Conservation (phyloP, 2,797 vertebrate species). For the Potorous gilbertii region DNA sequence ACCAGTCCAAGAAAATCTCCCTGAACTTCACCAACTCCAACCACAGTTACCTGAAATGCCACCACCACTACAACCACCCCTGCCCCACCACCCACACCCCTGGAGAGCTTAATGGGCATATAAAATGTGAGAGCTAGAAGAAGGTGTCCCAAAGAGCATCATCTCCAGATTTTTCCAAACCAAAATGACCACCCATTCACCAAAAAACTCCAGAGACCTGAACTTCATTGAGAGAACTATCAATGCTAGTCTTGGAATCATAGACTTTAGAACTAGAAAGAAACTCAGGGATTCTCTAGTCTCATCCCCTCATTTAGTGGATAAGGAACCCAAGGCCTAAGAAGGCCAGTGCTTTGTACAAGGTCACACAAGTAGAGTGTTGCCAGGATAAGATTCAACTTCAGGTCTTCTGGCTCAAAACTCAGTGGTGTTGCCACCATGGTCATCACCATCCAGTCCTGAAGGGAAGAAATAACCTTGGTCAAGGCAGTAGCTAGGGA, state of each 20-base stretch:
- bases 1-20: neutral
- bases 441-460: neutral
- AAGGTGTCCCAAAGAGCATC: neutral
- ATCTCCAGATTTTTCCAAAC: neutral
- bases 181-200: neutral
- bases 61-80: too few relatives aligned
- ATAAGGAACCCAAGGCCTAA: neutral
- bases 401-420: neutral
- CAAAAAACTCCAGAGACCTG: neutral
- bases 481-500: neutral
- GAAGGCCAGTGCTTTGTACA: neutral
- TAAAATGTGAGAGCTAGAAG: neutral
- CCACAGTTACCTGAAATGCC: neutral
- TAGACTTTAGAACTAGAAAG: neutral
- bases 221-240: neutral
- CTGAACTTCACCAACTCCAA: neutral
- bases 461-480: neutral
- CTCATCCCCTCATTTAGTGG: neutral
- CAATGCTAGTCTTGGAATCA: neutral
- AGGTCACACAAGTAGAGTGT: neutral
- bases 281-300: neutral
- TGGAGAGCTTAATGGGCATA: neutral
- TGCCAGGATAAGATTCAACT: neutral
- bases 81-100: neutral
- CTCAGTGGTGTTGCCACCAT: neutral